Conservation (phyloP, 2,113 vertebrate species). For the Monopterus albus region DNA sequence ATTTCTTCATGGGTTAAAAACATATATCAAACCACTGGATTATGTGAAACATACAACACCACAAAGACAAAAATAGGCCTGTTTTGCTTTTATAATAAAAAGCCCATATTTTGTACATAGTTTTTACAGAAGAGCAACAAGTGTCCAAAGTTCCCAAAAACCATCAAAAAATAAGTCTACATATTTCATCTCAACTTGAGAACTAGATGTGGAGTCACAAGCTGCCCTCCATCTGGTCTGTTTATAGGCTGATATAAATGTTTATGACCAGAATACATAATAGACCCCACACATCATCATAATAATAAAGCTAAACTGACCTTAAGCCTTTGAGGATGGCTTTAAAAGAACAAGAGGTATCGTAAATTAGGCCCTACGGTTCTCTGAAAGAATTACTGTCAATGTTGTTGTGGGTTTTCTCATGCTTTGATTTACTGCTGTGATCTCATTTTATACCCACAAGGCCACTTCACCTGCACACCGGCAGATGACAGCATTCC, state of each 20-base stretch:
- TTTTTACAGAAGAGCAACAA: too few species aligned
- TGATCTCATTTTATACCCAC: not conserved
- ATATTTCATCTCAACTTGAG: not conserved
- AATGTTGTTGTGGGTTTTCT: not conserved
- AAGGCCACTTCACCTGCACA: conserved; percentile 27
- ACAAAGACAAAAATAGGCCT: too few species aligned
- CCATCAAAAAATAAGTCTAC: not conserved
- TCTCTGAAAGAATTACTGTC: not conserved
- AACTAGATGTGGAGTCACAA: not conserved
- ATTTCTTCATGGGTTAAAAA: too few species aligned
- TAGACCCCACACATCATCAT: not conserved
- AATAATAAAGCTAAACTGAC: not conserved
- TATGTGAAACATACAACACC: too few species aligned
- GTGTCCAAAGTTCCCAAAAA: too few species aligned
- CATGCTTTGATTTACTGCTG: not conserved
- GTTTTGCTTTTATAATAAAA: too few species aligned
- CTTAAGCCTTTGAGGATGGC: not conserved
- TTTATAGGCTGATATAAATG: not conserved
- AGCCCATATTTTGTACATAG: too few species aligned
- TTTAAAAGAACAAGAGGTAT: not conserved
- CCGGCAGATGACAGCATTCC: conserved; percentile 60
- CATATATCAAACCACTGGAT: too few species aligned
- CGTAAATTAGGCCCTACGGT: not conserved
- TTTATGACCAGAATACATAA: not conserved
- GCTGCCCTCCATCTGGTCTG: not conserved